A percentile compares a stretch with the other conserved stretches of the same genome.
phyloP scores from a whole-genome alignment of 1,140 invertebrate genomes.

The Halictus rubicundus region DNA sequence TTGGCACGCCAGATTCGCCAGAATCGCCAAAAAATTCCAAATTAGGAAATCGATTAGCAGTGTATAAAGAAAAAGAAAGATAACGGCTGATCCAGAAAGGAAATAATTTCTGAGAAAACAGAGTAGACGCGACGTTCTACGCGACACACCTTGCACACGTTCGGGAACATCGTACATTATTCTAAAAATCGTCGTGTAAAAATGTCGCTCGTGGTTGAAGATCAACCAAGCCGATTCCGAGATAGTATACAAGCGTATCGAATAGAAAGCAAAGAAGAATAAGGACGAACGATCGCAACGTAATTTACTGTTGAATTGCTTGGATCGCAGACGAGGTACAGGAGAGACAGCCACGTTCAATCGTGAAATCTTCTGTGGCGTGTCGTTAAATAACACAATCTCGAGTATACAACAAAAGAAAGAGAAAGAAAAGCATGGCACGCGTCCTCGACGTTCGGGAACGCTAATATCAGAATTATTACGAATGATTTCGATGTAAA shows the following conservation, averaged over 20 bases:
- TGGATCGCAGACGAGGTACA: neutral
- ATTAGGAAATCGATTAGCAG: too few relatives aligned
- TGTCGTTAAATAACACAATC: neutral
- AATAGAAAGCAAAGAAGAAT: conserved; percentile 22
- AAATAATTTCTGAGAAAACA: neutral
- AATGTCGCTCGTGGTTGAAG: conserved; percentile 65
- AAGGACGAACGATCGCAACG: neutral
- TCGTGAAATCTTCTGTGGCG: neutral
- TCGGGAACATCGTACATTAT: conserved; percentile 59
- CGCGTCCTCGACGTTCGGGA: neutral
- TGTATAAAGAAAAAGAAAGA: too few relatives aligned
- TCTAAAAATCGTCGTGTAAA: conserved; percentile 65
- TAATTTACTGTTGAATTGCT: conserved; percentile 19
- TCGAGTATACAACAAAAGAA: too few relatives aligned
- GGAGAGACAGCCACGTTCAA: neutral
- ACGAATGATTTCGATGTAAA: too few relatives aligned
- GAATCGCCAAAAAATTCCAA: too few relatives aligned
- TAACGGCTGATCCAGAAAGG: too few relatives aligned
- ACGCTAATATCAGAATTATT: neutral
- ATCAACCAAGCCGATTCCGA: conserved; percentile 55
- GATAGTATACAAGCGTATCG: conserved; percentile 23
- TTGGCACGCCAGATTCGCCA: too few relatives aligned
- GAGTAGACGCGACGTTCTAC: neutral
- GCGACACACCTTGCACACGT: conserved; percentile 41
- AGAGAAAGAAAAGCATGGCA: neutral